Base-by-base conservation (phyloP, 1,140 invertebrate species). In the Latrodectus geometricus region DNA sequence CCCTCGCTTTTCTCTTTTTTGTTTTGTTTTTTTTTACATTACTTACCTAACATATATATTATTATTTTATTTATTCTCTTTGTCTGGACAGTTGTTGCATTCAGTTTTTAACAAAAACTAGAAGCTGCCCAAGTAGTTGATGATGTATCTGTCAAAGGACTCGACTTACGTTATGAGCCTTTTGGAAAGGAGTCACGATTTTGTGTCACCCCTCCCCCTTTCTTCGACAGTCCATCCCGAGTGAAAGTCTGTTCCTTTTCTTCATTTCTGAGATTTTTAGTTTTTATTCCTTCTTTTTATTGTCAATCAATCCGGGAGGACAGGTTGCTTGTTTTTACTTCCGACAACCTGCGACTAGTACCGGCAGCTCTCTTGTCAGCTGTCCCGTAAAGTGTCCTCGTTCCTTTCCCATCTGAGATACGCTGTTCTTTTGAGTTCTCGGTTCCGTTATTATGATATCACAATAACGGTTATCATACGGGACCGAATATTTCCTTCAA, bases 291-390 rank as follows among this genome's bases (percentile, higher is more conserved):
- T 65, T 7, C 48, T 17, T 35, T 52, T 83, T 54, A 80, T 74
- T 83, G 80, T 83, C 80, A 83, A 83, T 83, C 80, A 83, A 83
- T 83, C 80, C 65, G 80, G 20, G 70, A 35, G 66, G 66, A 65
- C 48, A 78, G 76, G 78, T 35, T 50, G 78, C 52, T 66, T 70
- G 76, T 69, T 69, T 69, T 69, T 50, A 15, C 66, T 80, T 80
- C 78, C 68, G 70, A 83, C 72, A 83, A 15, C 11, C 52, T 5
- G 35, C 9, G 69, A 12, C 9, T 14, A 70, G 68, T 35, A 35
- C 35, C 35, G 35, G 35, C 35, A 35, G 35, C 5, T 35, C 35
- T 35, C 35, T 35, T 35, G 35, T 35, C 35, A 35, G 35, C 35
- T 35, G 35, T 35, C 35, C 35, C 35, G 35, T 35, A 35, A 35